Conservation (phyloP, 2,888 invertebrate genomes). For the Melinaea menophilus region DNA sequence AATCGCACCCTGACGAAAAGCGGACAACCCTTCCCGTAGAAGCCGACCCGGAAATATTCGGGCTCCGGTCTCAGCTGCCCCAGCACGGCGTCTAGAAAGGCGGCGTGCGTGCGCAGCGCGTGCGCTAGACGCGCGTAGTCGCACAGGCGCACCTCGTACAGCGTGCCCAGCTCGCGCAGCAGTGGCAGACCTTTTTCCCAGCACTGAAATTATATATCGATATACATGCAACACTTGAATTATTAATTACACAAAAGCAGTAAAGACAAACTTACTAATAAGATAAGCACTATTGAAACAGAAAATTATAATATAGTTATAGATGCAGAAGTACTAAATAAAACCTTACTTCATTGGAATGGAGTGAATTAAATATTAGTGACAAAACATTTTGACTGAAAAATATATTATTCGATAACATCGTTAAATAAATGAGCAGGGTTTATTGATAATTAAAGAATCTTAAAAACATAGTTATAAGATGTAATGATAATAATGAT, state of each 20-base stretch:
- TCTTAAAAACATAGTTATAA: too few species aligned
- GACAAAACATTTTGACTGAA: too few species aligned
- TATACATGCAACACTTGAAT: background rate
- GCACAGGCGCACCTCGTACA: constrained; percentile 91
- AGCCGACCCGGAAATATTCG: constrained; percentile 96
- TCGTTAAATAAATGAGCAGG: too few species aligned
- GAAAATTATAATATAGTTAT: too few species aligned
- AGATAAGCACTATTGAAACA: too few species aligned
- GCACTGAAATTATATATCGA: constrained; percentile 76
- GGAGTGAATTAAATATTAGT: too few species aligned
- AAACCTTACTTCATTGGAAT: too few species aligned
- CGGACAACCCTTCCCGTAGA: constrained; percentile 95
- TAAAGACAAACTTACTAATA: too few species aligned
- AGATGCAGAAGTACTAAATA: too few species aligned
- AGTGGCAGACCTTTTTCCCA: constrained; percentile 98
- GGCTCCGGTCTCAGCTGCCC: constrained; percentile 93
- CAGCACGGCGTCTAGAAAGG: constrained; percentile 94
- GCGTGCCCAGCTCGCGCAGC: constrained; percentile 90
- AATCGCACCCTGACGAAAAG: constrained; percentile 92
- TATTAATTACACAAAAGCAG: background rate
- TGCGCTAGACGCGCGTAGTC: constrained; percentile 93
- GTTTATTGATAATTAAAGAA: too few species aligned
- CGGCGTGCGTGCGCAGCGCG: constrained; percentile 90
- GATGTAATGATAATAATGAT: background rate
- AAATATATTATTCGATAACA: too few species aligned